Conservation (phyloP, 2,888 invertebrate genomes). For the Eupithecia abbreviata region DNA sequence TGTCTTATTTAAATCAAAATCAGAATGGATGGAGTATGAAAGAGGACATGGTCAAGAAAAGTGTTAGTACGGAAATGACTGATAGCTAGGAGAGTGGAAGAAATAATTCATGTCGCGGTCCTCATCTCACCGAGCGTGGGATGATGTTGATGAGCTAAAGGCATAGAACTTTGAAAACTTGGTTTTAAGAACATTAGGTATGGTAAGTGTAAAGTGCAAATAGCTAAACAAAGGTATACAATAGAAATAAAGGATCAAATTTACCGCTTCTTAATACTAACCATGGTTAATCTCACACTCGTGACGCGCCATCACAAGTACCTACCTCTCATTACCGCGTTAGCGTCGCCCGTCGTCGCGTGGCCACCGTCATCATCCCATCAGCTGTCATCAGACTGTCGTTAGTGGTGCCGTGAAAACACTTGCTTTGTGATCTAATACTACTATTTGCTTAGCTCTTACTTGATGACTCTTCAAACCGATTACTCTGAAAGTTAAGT, state of each 20-base stretch:
- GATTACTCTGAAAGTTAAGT: background rate
- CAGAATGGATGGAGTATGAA: too few relatives aligned
- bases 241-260: background rate
- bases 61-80: too few relatives aligned
- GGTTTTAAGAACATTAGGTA: too few relatives aligned
- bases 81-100: too few relatives aligned
- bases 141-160: too few relatives aligned
- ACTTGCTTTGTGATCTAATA: conserved; percentile 9
- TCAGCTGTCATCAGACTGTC: conserved; percentile 22
- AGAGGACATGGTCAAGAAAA: too few relatives aligned
- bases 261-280: background rate
- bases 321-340: conserved; percentile 23
- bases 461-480: background rate
- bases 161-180: too few relatives aligned
- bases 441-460: background rate
- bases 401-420: conserved; percentile 26
- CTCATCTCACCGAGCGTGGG: too few relatives aligned
- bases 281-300: background rate
- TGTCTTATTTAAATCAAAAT: background rate
- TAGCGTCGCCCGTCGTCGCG: conserved; percentile 32
- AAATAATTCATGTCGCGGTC: too few relatives aligned
- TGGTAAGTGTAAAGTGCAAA: too few relatives aligned
- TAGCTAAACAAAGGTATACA: background rate
- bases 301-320: background rate
- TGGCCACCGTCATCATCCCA: conserved; percentile 33